Conservation (phyloP, 2,888 invertebrate genomes). For the Chrysomela aeneicollis region DNA sequence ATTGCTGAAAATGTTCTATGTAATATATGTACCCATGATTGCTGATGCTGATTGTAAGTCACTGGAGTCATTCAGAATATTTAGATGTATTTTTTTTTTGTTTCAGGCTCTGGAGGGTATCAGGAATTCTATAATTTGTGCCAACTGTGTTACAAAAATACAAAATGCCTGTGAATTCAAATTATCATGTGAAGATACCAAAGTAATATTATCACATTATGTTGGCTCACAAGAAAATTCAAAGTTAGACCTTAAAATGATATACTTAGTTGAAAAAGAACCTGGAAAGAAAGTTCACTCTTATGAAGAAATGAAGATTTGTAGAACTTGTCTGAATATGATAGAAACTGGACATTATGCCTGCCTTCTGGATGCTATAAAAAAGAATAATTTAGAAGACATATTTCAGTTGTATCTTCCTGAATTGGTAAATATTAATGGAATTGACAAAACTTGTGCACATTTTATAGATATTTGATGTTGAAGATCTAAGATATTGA, state of each 20-base stretch:
- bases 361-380: slow-evolving; percentile 16
- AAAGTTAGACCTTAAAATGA: slow-evolving; percentile 17
- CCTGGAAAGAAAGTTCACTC: background rate
- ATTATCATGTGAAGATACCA: slow-evolving; percentile 18
- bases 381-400: slow-evolving; percentile 16
- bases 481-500: no score
- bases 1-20: no score
- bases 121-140: slow-evolving; percentile 24
- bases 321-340: slow-evolving; percentile 23
- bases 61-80: no score
- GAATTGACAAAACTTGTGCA: no score
- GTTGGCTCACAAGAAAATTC: slow-evolving; percentile 6
- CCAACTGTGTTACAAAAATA: slow-evolving; percentile 19
- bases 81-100: no score
- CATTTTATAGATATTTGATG: no score
- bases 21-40: no score
- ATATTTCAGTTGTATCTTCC: slow-evolving; percentile 25
- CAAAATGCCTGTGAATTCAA: slow-evolving; percentile 27
- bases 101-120: slow-evolving; percentile 23
- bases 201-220: slow-evolving; percentile 26
- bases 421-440: slow-evolving; percentile 28
- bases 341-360: slow-evolving; percentile 21
- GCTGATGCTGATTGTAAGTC: no score
- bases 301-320: slow-evolving; percentile 22
- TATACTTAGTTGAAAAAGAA: slow-evolving; percentile 10